These are phyloP conservation scores for Thaleichthys pacificus DNA, from an alignment of 2,797 vertebrate species.

Conservation along the genomic window DNA sequence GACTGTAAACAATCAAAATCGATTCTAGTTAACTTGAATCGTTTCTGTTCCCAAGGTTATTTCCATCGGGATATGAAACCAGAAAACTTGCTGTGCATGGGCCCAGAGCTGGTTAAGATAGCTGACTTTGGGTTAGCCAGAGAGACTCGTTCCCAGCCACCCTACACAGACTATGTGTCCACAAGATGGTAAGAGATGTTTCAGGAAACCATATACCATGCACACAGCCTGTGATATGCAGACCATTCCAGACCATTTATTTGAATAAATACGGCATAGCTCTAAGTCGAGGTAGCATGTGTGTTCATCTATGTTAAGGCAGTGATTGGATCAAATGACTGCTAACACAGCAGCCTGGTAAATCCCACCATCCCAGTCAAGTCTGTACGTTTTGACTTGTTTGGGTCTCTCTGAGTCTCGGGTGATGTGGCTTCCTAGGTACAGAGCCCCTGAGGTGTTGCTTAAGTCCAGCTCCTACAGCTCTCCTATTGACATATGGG, in stretches of 20 bases:
- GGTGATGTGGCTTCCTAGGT: slow-evolving; percentile 64
- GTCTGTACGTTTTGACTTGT: background rate
- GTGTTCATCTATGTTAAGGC: background rate
- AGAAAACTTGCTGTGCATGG: slow-evolving; percentile 91
- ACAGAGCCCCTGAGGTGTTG: slow-evolving; percentile 85
- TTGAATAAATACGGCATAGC: background rate
- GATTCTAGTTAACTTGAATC: background rate
- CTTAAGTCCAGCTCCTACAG: slow-evolving; percentile 82
- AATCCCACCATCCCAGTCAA: slow-evolving; percentile 9
- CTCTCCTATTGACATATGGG: slow-evolving; percentile 88
- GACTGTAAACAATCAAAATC: background rate
- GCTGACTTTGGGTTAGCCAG: slow-evolving; percentile 91
- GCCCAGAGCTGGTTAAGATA: slow-evolving; percentile 92
- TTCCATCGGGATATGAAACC: slow-evolving; percentile 95
- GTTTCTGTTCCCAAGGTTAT: slow-evolving; percentile 75
- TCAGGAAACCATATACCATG: background rate
- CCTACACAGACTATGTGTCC: slow-evolving; percentile 88
- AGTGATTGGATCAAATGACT: slow-evolving; percentile 8
- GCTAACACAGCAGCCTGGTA: slow-evolving; percentile 4
- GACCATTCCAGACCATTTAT: background rate
- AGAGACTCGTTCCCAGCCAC: slow-evolving; percentile 84
- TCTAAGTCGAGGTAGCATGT: background rate
- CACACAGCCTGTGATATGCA: background rate
- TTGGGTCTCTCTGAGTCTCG: background rate
- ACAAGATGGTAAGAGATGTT: slow-evolving; percentile 80